A percentile compares a stretch with the other conserved stretches of the same genome.
phyloP scores from a whole-genome alignment of 2,888 invertebrate species.

The Phyllotreta striolata region DNA sequence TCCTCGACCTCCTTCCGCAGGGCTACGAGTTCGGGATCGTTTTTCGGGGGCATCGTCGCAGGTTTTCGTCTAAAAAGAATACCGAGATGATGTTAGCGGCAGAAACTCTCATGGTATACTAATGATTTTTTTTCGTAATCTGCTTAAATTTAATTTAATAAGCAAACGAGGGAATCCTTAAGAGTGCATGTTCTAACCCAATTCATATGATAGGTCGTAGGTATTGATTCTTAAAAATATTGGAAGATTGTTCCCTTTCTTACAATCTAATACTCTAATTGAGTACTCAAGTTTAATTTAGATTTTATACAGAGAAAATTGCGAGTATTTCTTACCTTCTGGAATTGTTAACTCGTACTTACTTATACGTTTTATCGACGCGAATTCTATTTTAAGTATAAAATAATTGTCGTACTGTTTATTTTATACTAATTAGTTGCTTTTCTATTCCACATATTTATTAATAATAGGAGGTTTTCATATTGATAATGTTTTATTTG shows the following conservation, averaged over 20 bases:
- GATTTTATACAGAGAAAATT: too few species aligned
- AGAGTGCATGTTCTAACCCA: constrained; percentile 47
- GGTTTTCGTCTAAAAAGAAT: constrained; percentile 26
- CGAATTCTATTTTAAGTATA: constrained; percentile 8
- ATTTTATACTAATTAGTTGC: constrained; percentile 7
- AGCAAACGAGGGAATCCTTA: constrained; percentile 43
- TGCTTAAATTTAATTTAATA: constrained; percentile 49
- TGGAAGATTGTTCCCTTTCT: constrained; percentile 1
- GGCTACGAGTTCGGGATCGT: constrained; percentile 80
- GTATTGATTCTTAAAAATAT: constrained; percentile 42
- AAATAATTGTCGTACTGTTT: constrained; percentile 1
- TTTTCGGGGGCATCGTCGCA: constrained; percentile 76
- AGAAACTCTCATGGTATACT: constrained; percentile 33
- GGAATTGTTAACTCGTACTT: too few species aligned
- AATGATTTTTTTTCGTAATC: constrained; percentile 39
- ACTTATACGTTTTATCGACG: too few species aligned
- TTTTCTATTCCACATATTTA: not conserved
- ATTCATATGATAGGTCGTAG: constrained; percentile 28
- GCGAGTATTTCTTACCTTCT: too few species aligned
- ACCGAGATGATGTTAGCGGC: constrained; percentile 6
- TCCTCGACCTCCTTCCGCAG: constrained; percentile 84
- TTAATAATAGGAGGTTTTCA: not conserved
- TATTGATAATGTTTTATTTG: too few species aligned
- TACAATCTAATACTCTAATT: too few species aligned
- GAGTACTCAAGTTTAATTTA: too few species aligned